phyloP scores from a whole-genome alignment of 2,888 invertebrate species.

The Drosophila silvestris region DNA sequence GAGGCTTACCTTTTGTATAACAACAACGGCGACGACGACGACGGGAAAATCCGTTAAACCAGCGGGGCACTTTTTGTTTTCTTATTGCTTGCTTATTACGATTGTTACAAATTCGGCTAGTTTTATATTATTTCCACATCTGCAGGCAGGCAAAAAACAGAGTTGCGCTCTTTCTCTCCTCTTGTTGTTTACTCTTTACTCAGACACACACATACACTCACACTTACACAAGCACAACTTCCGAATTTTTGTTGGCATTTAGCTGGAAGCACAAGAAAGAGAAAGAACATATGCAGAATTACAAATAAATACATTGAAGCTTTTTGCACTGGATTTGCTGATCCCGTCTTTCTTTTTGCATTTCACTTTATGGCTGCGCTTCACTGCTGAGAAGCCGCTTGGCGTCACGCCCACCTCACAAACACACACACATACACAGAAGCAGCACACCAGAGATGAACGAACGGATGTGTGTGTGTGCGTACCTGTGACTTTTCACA shows the following conservation, averaged over 20 bases:
- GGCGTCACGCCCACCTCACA: conserved; percentile 56
- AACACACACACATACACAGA: not conserved
- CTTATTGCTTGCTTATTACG: conserved; percentile 47
- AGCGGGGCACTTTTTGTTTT: conserved; percentile 45
- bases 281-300: conserved; percentile 49
- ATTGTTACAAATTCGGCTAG: conserved; percentile 26
- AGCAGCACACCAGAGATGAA: conserved; percentile 48
- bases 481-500: conserved; percentile 37
- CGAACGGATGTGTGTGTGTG: conserved; percentile 11
- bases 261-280: conserved; percentile 52
- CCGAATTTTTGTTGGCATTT: conserved; percentile 46
- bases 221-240: conserved; percentile 28
- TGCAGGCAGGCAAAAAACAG: conserved; percentile 38
- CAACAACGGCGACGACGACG: conserved; percentile 16
- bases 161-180: conserved; percentile 40
- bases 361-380: conserved; percentile 58
- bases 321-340: conserved; percentile 37
- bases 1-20: conserved; percentile 44
- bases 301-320: conserved; percentile 31
- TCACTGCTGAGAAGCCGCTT: conserved; percentile 14
- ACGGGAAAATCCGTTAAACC: conserved; percentile 44
- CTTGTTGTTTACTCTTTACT: conserved; percentile 39
- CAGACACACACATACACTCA: conserved; percentile 28
- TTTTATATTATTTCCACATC: conserved; percentile 44
- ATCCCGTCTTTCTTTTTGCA: conserved; percentile 46